These are phyloP conservation scores for Falcaria lacertinaria DNA, from an alignment of 2,888 invertebrate species.

Conservation along the genomic window DNA sequence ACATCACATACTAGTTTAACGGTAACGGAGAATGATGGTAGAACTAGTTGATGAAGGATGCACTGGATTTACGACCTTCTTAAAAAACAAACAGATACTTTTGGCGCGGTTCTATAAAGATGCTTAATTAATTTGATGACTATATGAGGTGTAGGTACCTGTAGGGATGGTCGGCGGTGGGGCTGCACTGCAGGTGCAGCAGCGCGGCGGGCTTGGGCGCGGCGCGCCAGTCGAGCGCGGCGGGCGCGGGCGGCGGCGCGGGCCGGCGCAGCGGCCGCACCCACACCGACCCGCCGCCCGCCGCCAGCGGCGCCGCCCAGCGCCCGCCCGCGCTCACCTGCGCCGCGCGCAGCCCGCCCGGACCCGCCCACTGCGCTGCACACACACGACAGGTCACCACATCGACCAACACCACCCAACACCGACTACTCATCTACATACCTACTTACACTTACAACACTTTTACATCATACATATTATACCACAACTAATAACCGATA, in stretches of 20 bases:
- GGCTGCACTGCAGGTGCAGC: constrained; percentile 54
- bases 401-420: too few species aligned
- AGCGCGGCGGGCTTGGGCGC: constrained; percentile 37
- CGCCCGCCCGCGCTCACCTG: constrained; percentile 75
- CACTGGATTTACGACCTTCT: neutral
- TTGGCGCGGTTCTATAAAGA: too few species aligned
- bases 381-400: neutral
- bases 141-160: constrained; percentile 29
- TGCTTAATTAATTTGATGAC: too few species aligned
- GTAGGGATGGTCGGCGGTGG: constrained; percentile 53
- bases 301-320: constrained; percentile 88
- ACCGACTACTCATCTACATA: too few species aligned
- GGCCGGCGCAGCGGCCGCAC: constrained; percentile 82
- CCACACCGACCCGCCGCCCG: constrained; percentile 86
- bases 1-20: neutral
- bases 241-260: constrained; percentile 44
- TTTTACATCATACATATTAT: too few species aligned
- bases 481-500: too few species aligned
- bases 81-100: neutral
- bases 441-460: too few species aligned
- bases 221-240: constrained; percentile 43
- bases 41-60: too few species aligned
- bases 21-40: too few species aligned
- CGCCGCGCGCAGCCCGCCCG: constrained; percentile 37
- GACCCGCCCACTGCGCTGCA: constrained; percentile 38